Evolutionary conservation across 2,888 invertebrate species (phyloP).

Genomic region (Herminia tarsipennalis): DNA sequence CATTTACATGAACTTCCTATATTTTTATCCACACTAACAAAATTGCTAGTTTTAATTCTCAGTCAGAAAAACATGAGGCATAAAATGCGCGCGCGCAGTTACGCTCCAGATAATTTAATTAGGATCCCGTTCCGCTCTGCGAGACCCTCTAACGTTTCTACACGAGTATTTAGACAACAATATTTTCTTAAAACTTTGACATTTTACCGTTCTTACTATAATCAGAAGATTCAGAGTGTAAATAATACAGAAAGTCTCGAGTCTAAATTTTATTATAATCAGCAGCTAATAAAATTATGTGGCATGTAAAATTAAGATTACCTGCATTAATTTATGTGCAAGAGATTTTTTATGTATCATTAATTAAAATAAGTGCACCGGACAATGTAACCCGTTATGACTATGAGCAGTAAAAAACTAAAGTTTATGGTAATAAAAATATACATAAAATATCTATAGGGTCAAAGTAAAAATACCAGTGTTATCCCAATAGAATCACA

Average conservation of each 20-base stretch:
- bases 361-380: too few relatives aligned
- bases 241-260: neutral
- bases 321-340: too few relatives aligned
- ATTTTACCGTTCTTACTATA: constrained; percentile 19
- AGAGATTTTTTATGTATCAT: too few relatives aligned
- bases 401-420: too few relatives aligned
- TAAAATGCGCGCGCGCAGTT: constrained; percentile 65
- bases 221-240: too few relatives aligned
- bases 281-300: neutral
- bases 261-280: neutral
- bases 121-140: constrained; percentile 78
- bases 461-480: too few relatives aligned
- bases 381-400: too few relatives aligned
- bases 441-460: too few relatives aligned
- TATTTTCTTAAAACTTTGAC: constrained; percentile 33
- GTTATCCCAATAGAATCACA: too few relatives aligned
- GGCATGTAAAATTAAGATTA: neutral
- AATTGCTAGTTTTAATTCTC: constrained; percentile 56
- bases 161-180: constrained; percentile 58
- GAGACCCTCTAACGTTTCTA: constrained; percentile 73
- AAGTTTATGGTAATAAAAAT: too few relatives aligned
- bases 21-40: constrained; percentile 43
- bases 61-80: constrained; percentile 59
- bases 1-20: constrained; percentile 6
- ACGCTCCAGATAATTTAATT: constrained; percentile 82